Evolutionary conservation across 2,113 vertebrate species (phyloP), one percentile per base, ranked within the genome.

Genomic region (Todiramphus chloris): DNA sequence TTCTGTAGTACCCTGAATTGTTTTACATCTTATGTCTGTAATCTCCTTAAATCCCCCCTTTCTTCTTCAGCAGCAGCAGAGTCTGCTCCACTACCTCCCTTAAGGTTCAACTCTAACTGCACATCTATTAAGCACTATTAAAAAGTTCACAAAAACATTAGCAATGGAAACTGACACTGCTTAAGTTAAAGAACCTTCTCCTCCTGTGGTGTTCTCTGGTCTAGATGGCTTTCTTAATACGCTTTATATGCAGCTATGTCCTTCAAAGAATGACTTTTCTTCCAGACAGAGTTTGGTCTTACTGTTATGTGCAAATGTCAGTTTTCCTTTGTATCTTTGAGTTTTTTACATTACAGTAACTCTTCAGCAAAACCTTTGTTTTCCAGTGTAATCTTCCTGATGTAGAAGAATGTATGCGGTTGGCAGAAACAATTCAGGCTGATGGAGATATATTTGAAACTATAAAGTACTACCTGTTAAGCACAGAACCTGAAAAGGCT

Each of bases 301-400:
- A 17, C 0, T 68, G n/a, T 33, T 87, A 9, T 6, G 11, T 78
- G 23, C 51, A 73, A 66, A 89, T 11, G 46, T 62, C 25, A 53
- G 14, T 64, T 64, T 73, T 86, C 80, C 41, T 77, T 5, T 10
- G 27, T 39, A 44, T 51, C 66, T 78, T 58, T 68, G 21, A 75
- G 7, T 73, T 95, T 95, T 44, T 31, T 95, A 66, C 3, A 12
- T 43, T 77, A 35, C 17, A 80, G 0, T 81, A 51, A 76, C 78
- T 79, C 55, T 87, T 73, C 27, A 39, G 10, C 35, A 91, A 89
- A 90, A 82, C 37, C 16, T 85, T 96, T 97, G 8, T 91, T 96
- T 98, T 97, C n/a, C 93, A 99, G 99, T 99, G 99, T 66, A 98
- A 98, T 35, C 97, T 99, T 33, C 99, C 99, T 19, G 91, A 92